A percentile compares a stretch with the other conserved stretches of the same genome.
Conservation (phyloP, 2,888 invertebrate genomes). For the Galerucella nymphaeae region DNA sequence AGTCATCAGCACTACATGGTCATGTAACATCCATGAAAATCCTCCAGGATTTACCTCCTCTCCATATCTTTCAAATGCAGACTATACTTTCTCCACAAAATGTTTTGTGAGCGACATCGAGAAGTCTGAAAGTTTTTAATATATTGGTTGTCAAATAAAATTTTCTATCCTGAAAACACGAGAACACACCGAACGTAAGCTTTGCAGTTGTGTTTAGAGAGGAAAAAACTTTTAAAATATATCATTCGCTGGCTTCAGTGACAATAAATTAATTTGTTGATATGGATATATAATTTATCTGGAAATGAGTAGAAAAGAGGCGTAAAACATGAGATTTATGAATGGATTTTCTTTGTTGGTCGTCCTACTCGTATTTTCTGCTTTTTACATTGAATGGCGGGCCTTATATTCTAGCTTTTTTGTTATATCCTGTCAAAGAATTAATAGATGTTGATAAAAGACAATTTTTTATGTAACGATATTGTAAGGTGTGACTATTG, state of each 20-base stretch:
- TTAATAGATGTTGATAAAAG: constrained; percentile 25
- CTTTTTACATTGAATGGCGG: constrained; percentile 17
- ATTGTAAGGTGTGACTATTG: background rate
- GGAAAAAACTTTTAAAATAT: constrained; percentile 16
- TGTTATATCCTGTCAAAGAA: constrained; percentile 16
- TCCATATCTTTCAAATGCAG: too few species aligned
- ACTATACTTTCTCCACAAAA: too few species aligned
- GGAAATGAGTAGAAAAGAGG: constrained; percentile 28
- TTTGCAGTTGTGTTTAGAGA: background rate
- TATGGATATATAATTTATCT: constrained; percentile 31
- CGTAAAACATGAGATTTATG: constrained; percentile 34
- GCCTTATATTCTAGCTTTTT: constrained; percentile 20
- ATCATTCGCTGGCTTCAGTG: constrained; percentile 13
- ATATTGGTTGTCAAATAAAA: constrained; percentile 1
- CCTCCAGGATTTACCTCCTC: too few species aligned
- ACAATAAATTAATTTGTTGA: constrained; percentile 34
- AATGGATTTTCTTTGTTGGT: constrained; percentile 32
- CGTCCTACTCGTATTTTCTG: constrained; percentile 25
- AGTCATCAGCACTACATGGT: too few species aligned
- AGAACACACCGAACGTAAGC: background rate
- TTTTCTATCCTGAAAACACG: background rate
- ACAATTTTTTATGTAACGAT: background rate
- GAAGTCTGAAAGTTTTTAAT: background rate
- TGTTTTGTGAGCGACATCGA: background rate
- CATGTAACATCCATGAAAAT: background rate